A percentile compares a stretch with the other conserved stretches of the same genome.
Conservation (phyloP, 2,797 vertebrate genomes). For the Silurus aristotelis region DNA sequence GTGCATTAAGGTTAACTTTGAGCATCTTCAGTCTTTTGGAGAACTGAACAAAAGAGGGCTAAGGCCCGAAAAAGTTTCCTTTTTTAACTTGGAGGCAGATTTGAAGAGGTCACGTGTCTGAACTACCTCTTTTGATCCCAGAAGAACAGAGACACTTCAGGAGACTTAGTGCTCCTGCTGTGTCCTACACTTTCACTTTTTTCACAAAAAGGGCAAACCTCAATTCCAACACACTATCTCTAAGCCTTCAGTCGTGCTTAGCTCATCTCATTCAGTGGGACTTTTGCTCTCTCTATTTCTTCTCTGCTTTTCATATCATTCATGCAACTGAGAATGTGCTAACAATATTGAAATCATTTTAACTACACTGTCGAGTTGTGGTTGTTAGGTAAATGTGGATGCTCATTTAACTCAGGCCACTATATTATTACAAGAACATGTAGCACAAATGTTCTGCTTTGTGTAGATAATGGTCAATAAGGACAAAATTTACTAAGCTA, state of each 20-base stretch:
- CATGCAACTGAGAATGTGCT: not conserved
- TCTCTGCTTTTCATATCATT: not conserved
- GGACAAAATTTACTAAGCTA: not conserved
- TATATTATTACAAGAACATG: not conserved
- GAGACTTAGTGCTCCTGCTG: slow-evolving; percentile 36
- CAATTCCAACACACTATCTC: slow-evolving; percentile 27
- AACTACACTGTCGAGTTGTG: not conserved
- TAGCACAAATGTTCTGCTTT: not conserved
- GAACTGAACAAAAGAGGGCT: slow-evolving; percentile 36
- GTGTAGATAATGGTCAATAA: not conserved
- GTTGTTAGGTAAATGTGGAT: not conserved
- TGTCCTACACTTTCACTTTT: slow-evolving; percentile 18
- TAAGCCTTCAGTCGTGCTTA: slow-evolving; percentile 16
- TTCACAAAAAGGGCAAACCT: slow-evolving; percentile 30
- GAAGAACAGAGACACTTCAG: slow-evolving; percentile 49
- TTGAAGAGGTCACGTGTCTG: slow-evolving; percentile 37
- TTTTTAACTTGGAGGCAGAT: slow-evolving; percentile 30
- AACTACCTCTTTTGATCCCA: slow-evolving; percentile 50
- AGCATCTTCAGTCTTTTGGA: slow-evolving; percentile 38
- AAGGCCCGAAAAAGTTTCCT: slow-evolving; percentile 42
- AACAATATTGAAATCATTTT: not conserved
- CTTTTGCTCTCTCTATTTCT: not conserved
- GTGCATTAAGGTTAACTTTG: slow-evolving; percentile 48
- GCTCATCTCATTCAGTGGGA: not conserved
- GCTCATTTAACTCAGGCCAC: not conserved